phyloP scores from a whole-genome alignment of 2,113 vertebrate species.

The Hyla sarda region DNA sequence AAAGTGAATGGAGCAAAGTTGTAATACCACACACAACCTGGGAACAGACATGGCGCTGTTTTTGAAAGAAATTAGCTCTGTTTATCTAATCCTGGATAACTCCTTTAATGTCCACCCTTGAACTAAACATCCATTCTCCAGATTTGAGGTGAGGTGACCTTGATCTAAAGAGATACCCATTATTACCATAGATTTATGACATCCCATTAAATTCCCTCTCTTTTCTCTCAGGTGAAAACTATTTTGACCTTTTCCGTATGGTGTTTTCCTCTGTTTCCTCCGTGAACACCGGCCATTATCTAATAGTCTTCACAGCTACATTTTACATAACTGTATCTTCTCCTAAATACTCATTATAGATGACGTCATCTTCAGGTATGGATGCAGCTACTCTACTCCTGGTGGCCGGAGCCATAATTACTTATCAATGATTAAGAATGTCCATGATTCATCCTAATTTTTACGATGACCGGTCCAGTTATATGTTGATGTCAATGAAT shows the following conservation, averaged over 20 bases:
- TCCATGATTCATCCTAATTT: neutral
- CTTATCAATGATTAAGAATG: neutral
- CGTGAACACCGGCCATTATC: neutral
- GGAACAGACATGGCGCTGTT: too few species aligned
- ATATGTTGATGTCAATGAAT: neutral
- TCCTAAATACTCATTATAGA: neutral
- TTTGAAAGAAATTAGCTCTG: too few species aligned
- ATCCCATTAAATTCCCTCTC: neutral
- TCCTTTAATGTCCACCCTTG: neutral
- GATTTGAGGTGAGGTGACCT: neutral
- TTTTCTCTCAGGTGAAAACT: neutral
- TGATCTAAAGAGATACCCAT: neutral
- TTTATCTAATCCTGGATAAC: too few species aligned
- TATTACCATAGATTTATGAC: neutral
- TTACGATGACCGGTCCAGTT: neutral
- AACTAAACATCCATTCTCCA: too few species aligned
- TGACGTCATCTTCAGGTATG: neutral
- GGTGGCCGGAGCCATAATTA: too few species aligned
- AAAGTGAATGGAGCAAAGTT: too few species aligned
- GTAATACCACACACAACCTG: too few species aligned
- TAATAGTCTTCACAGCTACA: neutral
- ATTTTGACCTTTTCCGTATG: neutral
- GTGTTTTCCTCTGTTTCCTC: neutral
- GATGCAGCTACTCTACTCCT: neutral
- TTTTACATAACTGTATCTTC: neutral